Percentiles rank a stretch among this genome's conserved stretches.
phyloP scores from a whole-genome alignment of 2,113 vertebrate genomes.

The Numida meleagris region DNA sequence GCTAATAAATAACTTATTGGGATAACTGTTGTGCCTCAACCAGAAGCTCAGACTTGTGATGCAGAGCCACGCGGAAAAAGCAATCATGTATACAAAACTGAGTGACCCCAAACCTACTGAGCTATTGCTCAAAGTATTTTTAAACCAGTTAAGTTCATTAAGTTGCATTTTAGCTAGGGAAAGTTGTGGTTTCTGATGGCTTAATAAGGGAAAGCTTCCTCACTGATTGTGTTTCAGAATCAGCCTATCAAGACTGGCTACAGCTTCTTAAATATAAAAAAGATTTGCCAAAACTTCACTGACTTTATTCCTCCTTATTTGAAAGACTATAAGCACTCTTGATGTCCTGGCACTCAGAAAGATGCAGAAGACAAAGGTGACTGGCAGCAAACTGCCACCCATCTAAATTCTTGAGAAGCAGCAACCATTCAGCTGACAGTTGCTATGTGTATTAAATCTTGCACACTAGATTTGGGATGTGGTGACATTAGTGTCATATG shows the following conservation, averaged over 20 bases:
- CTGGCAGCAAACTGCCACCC: not conserved
- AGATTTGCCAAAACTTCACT: not conserved
- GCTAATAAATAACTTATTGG: not conserved
- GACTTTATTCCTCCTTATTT: not conserved
- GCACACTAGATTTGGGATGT: not conserved
- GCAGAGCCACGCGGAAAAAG: not conserved
- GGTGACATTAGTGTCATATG: not conserved
- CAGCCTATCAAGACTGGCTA: not conserved
- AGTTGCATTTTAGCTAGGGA: not conserved
- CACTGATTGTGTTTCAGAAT: not conserved
- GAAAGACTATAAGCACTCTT: not conserved
- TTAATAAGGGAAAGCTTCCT: not conserved
- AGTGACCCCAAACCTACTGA: not conserved
- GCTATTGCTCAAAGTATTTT: not conserved
- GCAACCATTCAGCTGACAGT: not conserved
- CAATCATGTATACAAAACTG: not conserved
- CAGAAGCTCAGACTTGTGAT: not conserved
- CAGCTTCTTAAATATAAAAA: not conserved
- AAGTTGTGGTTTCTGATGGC: not conserved
- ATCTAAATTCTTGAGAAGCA: not conserved
- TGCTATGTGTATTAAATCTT: not conserved
- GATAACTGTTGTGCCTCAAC: fast-evolving
- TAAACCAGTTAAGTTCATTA: not conserved
- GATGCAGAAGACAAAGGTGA: not conserved
- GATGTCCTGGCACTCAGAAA: not conserved